Base-by-base conservation (phyloP, 1,140 invertebrate species). In the Tribolium madens region DNA sequence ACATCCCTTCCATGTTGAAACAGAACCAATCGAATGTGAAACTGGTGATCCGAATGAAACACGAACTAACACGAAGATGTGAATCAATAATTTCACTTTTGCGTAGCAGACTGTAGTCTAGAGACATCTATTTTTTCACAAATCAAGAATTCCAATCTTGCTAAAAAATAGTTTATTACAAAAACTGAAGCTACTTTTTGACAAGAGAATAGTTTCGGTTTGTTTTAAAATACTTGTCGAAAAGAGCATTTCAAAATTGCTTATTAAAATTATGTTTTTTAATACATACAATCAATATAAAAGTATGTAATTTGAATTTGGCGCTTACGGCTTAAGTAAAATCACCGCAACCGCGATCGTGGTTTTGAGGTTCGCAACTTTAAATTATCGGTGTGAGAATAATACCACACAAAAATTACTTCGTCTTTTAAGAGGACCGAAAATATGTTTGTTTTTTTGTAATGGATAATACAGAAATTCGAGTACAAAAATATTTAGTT, bases 71-170 rank as follows among this genome's bases (percentile, higher is more conserved):
- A 75, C 73, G 52, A 68, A 36, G 3, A 3, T 4, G 1, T 21
- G 0, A 68, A 68, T 79, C 78, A 71, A 74, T 79, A 79, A 68
- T 77, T 79, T 77, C 78, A 79, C 78, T 77, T 79, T 79, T 79
- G 78, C 79, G 79, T 53, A 12, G 2, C 12, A n/a, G n/a, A 42
- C 36, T 10, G 36, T 3, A 42, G 36, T 33, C 21, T 31, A 2
- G n/a, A 3, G 26, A 33, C n/a, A 33, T 12, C 21, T 26, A 33
- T 33, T 12, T n/a, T n/a, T n/a, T n/a, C n/a, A n/a, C n/a, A n/a
- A n/a, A 5, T n/a, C 10, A 2, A 42, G 9, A 42, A 5, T 26
- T 26, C 2, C 6, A 26, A 26, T 26, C 9, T 42, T 10, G 9
- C 9, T 1, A 42, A 42, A 42, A n/a, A 42, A 42, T n/a, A n/a